These are phyloP conservation scores for Ceratosolen fusciceps DNA, from an alignment of 1,140 invertebrate genomes.

Conservation along the genomic window DNA sequence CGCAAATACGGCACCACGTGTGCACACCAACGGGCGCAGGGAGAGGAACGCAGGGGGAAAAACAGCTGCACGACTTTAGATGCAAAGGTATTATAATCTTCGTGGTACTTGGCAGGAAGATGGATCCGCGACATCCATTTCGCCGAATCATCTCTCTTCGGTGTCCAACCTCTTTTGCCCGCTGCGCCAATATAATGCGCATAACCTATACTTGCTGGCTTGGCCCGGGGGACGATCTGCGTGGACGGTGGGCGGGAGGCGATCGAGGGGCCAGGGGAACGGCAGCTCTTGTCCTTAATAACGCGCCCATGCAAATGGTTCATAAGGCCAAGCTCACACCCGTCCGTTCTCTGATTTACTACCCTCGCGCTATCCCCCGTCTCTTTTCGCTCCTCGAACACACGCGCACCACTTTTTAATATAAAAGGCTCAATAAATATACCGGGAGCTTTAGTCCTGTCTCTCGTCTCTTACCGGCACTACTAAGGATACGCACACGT, in stretches of 20 bases:
- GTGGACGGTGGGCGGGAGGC: too few relatives aligned
- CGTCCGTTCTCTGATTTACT: constrained; percentile 53
- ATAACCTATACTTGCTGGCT: constrained; percentile 24
- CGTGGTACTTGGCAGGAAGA: constrained; percentile 56
- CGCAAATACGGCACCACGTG: not conserved
- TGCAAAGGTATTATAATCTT: constrained; percentile 46
- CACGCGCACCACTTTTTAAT: constrained; percentile 54
- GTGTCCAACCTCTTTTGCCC: constrained; percentile 10
- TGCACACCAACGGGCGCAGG: not conserved
- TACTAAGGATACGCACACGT: not conserved
- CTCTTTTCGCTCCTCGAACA: constrained; percentile 35
- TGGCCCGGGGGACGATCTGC: not conserved
- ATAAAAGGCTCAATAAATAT: constrained; percentile 61
- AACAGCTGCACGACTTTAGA: constrained; percentile 16
- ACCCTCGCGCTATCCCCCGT: not conserved
- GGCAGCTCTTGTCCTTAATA: constrained; percentile 51
- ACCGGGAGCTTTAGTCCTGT: constrained; percentile 30
- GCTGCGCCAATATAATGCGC: not conserved
- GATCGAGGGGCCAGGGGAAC: not conserved
- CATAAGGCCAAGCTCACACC: constrained; percentile 51
- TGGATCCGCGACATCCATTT: constrained; percentile 56
- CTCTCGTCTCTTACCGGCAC: constrained; percentile 23
- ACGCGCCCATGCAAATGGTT: constrained; percentile 56
- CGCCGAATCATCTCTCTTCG: constrained; percentile 25
- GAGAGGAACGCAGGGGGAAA: not conserved